These are phyloP conservation scores for Elmis aenea DNA, from an alignment of 2,888 invertebrate species.

Conservation along the genomic window DNA sequence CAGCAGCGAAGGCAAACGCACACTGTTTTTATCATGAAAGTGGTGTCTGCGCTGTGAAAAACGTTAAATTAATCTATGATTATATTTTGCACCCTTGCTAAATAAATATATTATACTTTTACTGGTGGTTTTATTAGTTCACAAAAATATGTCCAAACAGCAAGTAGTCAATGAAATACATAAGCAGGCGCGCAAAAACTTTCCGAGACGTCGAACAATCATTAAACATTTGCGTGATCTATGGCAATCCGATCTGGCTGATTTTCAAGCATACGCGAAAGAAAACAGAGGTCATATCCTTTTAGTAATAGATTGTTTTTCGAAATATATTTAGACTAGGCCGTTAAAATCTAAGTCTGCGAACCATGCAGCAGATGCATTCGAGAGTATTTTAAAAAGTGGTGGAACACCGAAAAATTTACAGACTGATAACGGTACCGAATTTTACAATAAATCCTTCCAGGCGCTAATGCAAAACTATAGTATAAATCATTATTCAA, in stretches of 20 bases:
- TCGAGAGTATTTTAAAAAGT: constrained; percentile 19
- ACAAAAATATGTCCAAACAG: too few relatives aligned
- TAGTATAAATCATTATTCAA: too few relatives aligned
- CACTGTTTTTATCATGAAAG: too few relatives aligned
- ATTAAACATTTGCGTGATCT: constrained; percentile 41
- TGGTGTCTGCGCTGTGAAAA: too few relatives aligned
- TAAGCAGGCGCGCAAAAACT: constrained; percentile 38
- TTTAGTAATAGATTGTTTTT: constrained; percentile 40
- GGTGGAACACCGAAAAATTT: constrained; percentile 24
- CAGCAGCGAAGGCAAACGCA: too few relatives aligned
- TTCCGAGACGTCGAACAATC: constrained; percentile 33
- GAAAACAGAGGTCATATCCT: constrained; percentile 36
- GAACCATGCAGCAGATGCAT: constrained; percentile 26
- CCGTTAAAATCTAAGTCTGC: constrained; percentile 37
- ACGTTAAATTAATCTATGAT: too few relatives aligned
- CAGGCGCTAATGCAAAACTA: constrained; percentile 25
- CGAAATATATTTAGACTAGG: constrained; percentile 40
- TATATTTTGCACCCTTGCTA: too few relatives aligned
- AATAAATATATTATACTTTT: too few relatives aligned
- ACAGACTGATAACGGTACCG: constrained; percentile 33
- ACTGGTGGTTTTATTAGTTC: too few relatives aligned
- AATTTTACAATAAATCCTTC: constrained; percentile 32
- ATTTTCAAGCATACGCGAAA: constrained; percentile 34
- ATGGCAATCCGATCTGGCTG: constrained; percentile 41
- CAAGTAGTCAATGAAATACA: constrained; percentile 38